A percentile compares a stretch with the other conserved stretches of the same genome.
These are phyloP conservation scores for Cosmia trapezina DNA, from an alignment of 2,888 invertebrate species.

Conservation along the genomic window DNA sequence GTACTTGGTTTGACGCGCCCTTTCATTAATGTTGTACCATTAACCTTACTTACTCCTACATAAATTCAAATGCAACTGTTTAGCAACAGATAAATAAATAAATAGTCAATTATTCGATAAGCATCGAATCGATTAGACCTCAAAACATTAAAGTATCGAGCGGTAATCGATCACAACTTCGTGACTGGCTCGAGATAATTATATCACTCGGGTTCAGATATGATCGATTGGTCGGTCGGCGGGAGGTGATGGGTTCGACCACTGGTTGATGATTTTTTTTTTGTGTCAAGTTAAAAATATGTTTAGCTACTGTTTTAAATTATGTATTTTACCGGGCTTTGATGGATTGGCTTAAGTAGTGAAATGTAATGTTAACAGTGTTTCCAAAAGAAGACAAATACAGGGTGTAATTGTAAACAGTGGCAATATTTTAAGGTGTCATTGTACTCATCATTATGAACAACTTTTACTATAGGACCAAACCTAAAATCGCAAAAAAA, in stretches of 20 bases:
- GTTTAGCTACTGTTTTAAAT: slow-evolving; percentile 40
- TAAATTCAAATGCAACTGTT: slow-evolving; percentile 19
- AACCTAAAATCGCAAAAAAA: too few species aligned
- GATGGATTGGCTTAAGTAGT: slow-evolving; percentile 19
- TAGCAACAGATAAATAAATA: slow-evolving; percentile 57
- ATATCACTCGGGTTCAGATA: slow-evolving; percentile 56
- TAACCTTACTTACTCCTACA: neutral
- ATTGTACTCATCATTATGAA: too few species aligned
- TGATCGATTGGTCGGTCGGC: slow-evolving; percentile 48
- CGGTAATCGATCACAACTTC: slow-evolving; percentile 55
- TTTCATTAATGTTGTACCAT: too few species aligned
- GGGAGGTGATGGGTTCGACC: slow-evolving; percentile 44
- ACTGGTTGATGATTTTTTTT: slow-evolving; percentile 13
- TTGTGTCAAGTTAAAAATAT: neutral
- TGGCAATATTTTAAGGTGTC: too few species aligned
- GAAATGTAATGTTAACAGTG: too few species aligned
- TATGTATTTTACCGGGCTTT: neutral
- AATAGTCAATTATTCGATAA: slow-evolving; percentile 57
- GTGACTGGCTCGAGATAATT: slow-evolving; percentile 62
- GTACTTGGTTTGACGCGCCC: too few species aligned
- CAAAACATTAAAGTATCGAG: slow-evolving; percentile 51
- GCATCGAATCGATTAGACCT: slow-evolving; percentile 55
- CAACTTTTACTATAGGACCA: too few species aligned
- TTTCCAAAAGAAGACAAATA: too few species aligned
- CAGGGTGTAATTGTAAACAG: too few species aligned